phyloP scores from a whole-genome alignment of 2,113 vertebrate genomes.

The Cynoglossus semilaevis region DNA sequence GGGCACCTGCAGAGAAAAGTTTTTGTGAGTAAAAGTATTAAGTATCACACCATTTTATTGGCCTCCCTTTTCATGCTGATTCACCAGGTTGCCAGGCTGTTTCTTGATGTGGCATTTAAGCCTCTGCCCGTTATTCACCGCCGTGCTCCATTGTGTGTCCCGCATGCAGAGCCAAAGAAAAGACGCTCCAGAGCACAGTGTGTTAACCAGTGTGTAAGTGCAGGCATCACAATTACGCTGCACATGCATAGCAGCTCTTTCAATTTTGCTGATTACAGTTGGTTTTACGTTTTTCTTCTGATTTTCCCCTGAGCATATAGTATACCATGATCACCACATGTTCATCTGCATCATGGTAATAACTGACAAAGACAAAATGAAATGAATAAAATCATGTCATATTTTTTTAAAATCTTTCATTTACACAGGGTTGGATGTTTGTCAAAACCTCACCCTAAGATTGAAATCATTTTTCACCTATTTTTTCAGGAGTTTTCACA shows the following conservation, averaged over 20 bases:
- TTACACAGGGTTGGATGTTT: too few relatives aligned
- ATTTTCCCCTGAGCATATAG: too few relatives aligned
- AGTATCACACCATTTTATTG: conserved; percentile 62
- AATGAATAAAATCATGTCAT: too few relatives aligned
- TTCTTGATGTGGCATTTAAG: conserved; percentile 46
- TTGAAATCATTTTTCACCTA: too few relatives aligned
- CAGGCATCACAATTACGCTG: not conserved
- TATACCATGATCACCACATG: too few relatives aligned
- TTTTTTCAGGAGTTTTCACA: too few relatives aligned
- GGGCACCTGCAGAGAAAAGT: conserved; percentile 40
- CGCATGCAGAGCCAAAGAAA: conserved; percentile 8
- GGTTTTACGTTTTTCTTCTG: too few relatives aligned
- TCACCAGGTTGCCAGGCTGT: conserved; percentile 19
- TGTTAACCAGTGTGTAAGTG: conserved; percentile 9
- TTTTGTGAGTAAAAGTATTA: conserved; percentile 53
- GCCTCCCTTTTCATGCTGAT: conserved; percentile 43
- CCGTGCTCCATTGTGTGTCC: conserved; percentile 12
- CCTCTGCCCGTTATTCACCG: conserved; percentile 7
- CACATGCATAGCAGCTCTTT: not conserved
- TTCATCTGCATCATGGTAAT: too few relatives aligned
- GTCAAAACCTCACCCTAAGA: too few relatives aligned
- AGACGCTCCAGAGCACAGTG: conserved; percentile 8
- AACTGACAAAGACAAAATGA: too few relatives aligned
- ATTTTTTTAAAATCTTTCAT: too few relatives aligned
- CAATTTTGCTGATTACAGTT: not conserved